Conservation (phyloP, 2,888 invertebrate species). For the Agrotis exclamationis region DNA sequence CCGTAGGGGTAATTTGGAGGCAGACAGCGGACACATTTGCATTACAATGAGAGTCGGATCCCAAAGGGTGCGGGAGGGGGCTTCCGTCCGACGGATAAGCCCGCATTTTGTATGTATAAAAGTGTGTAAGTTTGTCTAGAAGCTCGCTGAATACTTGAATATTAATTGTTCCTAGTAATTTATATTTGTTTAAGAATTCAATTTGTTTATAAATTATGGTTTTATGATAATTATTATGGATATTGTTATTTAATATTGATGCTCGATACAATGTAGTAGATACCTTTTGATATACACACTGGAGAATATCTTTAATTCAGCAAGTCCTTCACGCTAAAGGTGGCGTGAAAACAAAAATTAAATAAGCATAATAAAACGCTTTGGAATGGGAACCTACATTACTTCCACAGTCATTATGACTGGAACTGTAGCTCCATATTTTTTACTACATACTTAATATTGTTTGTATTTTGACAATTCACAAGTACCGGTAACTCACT, state of each 20-base stretch:
- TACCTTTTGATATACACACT: background rate
- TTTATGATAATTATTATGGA: background rate
- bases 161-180: slow-evolving; percentile 78
- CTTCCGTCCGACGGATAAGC: slow-evolving; percentile 86
- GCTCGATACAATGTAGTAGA: background rate
- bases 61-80: slow-evolving; percentile 77
- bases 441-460: no score
- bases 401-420: no score
- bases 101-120: slow-evolving; percentile 83
- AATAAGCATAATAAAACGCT: no score
- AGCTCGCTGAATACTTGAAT: slow-evolving; percentile 81
- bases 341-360: no score
- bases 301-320: background rate
- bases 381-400: no score
- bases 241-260: background rate
- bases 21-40: slow-evolving; percentile 90
- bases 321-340: background rate
- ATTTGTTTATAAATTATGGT: slow-evolving; percentile 11
- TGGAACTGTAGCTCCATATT: no score
- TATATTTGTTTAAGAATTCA: slow-evolving; percentile 44
- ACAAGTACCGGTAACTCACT: no score
- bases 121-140: slow-evolving; percentile 78
- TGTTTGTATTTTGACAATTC: no score
- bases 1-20: slow-evolving; percentile 90
- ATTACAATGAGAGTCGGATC: slow-evolving; percentile 88